Evolutionary conservation across 2,113 vertebrate species (phyloP).

Genomic region (Fregata magnificens): DNA sequence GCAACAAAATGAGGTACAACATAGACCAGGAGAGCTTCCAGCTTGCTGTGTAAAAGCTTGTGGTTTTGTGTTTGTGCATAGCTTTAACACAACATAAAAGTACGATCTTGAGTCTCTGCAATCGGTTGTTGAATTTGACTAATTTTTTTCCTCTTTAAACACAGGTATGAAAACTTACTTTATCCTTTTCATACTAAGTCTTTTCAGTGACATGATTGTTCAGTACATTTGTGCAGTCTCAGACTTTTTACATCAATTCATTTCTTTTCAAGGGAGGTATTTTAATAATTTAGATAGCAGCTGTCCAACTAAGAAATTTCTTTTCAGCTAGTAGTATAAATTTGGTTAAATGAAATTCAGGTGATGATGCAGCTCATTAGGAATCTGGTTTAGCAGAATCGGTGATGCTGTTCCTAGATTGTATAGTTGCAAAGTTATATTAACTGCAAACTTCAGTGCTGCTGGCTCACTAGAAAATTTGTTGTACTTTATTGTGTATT

Average conservation of each 20-base stretch:
- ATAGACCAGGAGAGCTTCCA: not conserved
- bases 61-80: not conserved
- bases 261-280: not conserved
- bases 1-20: not conserved
- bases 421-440: not conserved
- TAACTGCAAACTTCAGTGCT: not conserved
- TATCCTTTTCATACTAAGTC: not conserved
- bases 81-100: not conserved
- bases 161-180: not conserved
- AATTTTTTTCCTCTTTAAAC: not conserved
- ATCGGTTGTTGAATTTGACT: not conserved
- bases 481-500: not conserved
- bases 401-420: not conserved
- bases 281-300: not conserved
- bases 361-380: not conserved
- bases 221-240: not conserved
- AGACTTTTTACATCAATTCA: not conserved
- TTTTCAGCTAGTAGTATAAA: not conserved
- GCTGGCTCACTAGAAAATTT: not conserved
- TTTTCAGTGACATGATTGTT: not conserved
- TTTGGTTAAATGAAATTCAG: not conserved
- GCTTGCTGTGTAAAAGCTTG: not conserved
- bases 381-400: not conserved
- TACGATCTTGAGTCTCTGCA: not conserved
- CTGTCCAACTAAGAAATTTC: not conserved